Base-by-base conservation (phyloP, 2,888 invertebrate genomes). In the Lomographa bimaculata region DNA sequence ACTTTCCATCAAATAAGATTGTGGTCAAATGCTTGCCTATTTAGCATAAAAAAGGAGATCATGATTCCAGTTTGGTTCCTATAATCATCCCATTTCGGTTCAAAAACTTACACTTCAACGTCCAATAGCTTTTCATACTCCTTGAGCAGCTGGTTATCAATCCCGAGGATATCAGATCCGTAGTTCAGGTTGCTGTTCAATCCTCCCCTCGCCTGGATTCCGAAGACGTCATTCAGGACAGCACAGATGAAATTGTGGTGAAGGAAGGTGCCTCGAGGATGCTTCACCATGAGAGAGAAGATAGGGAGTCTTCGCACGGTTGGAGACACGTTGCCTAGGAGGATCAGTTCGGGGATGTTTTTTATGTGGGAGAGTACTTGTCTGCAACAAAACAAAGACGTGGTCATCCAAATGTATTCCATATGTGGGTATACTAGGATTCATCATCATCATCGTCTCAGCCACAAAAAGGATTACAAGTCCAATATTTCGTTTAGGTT, bases 221-320 rank as follows among this genome's bases (percentile, higher is more conserved):
- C 97, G 72, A 97, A 97, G 11, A 98, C 93, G 66, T 98, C 97
- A 68, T 97, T 97, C 24, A 98, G 90, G 8, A 97, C 91, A 5
- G 96, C 94, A 56, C 94, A 94, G 5, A 97, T 93, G 83, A 95
- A 93, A 80, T 97, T 97, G 77, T 97, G 96, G 74, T 97, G 97
- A 1, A 97, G 91, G 71, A 95, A 97, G 6, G 94, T 93, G 16
- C 96, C 95, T 19, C 94, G 85, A 0, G 94, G 93, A 73, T 97
- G 95, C 54, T 94, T 92, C 30, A 97, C 93, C 87, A 97, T 92
- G 64, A 97, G 93, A 2, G 97, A 96, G 74, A 97, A 95, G 38
- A 97, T 93, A 1, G 97, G 95, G 11, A 97, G 90, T 24, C 94
- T 87, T 57, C 94, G 91, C 10, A 92, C 90, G 4, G 91, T 91